phyloP scores from a whole-genome alignment of 2,113 vertebrate species.

The Hassar affinis region DNA sequence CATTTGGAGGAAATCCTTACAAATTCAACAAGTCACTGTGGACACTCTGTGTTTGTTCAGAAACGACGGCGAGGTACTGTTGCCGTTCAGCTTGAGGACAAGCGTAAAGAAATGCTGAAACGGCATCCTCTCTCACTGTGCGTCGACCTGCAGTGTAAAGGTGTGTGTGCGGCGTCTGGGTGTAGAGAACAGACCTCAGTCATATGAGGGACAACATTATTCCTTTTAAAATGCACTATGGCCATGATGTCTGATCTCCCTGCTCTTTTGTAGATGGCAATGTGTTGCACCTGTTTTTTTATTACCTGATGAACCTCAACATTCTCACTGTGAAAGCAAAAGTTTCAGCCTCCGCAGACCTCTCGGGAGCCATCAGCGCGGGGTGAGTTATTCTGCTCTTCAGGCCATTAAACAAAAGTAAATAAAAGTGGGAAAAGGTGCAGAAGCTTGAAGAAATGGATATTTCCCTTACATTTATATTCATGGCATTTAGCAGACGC shows the following conservation, averaged over 20 bases:
- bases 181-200: not conserved
- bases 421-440: not conserved
- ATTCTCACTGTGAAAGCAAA: constrained; percentile 91
- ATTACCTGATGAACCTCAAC: constrained; percentile 96
- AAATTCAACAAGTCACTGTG: not conserved
- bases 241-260: not conserved
- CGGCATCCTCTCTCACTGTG: constrained; percentile 87
- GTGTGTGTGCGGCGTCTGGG: constrained; percentile 58
- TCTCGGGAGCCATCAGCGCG: constrained; percentile 77
- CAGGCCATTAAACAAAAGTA: not conserved
- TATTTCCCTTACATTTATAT: too few relatives aligned
- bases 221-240: not conserved
- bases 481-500: too few relatives aligned
- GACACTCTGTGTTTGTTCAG: constrained; percentile 61
- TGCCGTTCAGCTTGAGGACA: constrained; percentile 92
- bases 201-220: not conserved
- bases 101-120: constrained; percentile 94
- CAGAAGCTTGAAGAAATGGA: not conserved
- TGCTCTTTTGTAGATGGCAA: constrained; percentile 77
- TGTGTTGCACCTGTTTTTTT: constrained; percentile 86
- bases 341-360: constrained; percentile 81
- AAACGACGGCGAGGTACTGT: constrained; percentile 90
- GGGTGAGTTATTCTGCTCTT: constrained; percentile 50
- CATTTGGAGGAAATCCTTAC: too few relatives aligned
- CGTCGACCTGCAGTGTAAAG: constrained; percentile 90